Percentiles rank a stretch among this genome's conserved stretches.
Evolutionary conservation across 2,113 vertebrate species (phyloP).

Genomic region (Neopipo cinnamomea): DNA sequence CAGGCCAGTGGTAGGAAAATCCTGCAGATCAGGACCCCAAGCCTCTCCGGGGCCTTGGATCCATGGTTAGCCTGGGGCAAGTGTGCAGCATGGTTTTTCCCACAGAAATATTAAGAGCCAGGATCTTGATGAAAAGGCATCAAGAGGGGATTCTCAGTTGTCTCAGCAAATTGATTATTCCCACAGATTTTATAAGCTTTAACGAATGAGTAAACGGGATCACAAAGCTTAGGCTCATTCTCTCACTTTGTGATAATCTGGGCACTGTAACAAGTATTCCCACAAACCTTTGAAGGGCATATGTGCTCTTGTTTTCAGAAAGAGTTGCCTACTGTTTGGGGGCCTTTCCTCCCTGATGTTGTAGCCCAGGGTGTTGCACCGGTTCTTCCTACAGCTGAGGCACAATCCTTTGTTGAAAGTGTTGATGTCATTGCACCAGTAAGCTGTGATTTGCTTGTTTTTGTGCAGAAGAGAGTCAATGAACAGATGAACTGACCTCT

Average conservation of each 20-base stretch:
- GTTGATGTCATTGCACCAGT: constrained; percentile 83
- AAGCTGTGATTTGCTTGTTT: constrained; percentile 82
- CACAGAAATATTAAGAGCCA: neutral
- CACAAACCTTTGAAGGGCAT: constrained; percentile 92
- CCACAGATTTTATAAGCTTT: neutral
- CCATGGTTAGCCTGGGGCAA: neutral
- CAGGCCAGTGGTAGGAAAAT: neutral
- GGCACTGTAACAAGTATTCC: neutral
- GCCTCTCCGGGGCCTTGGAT: neutral
- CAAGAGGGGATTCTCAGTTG: neutral
- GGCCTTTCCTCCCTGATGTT: constrained; percentile 74
- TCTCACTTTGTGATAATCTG: neutral
- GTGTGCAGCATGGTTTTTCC: neutral
- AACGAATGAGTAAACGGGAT: neutral
- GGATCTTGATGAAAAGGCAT: neutral
- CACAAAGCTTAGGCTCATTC: neutral
- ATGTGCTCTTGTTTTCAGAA: constrained; percentile 80
- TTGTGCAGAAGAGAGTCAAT: constrained; percentile 88
- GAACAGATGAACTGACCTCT: constrained; percentile 91
- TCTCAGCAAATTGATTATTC: neutral
- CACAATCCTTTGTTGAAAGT: constrained; percentile 88
- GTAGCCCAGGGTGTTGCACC: constrained; percentile 91
- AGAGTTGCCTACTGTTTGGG: constrained; percentile 77
- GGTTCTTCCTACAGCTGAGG: constrained; percentile 84
- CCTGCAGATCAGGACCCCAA: neutral